These are phyloP conservation scores for Clytia hemisphaerica DNA, from an alignment of 30 jellyfish, hydroid and myxozoan genomes.

Conservation along the genomic window DNA sequence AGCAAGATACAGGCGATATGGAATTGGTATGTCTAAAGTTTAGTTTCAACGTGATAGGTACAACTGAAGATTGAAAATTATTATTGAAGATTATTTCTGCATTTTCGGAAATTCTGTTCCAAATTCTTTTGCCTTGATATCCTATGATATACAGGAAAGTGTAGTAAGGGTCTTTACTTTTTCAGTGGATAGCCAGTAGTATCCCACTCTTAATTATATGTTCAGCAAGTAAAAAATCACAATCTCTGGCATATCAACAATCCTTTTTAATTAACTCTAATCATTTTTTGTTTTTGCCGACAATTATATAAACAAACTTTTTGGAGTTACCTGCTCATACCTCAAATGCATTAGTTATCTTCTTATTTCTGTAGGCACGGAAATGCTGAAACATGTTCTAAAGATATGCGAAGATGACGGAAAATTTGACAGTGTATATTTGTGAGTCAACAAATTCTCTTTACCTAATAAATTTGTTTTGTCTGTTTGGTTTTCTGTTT, in stretches of 20 bases:
- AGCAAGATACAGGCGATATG: constrained; percentile 86
- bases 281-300: too few species aligned
- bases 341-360: background rate
- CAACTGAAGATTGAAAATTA: background rate
- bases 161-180: background rate
- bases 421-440: constrained; percentile 84
- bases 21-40: constrained; percentile 56
- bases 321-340: background rate
- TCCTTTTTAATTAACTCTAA: too few species aligned
- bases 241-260: too few species aligned
- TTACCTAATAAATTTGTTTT: too few species aligned
- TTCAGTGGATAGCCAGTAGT: too few species aligned
- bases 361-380: constrained; percentile 51
- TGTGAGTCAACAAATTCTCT: too few species aligned
- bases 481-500: too few species aligned
- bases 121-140: background rate
- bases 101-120: background rate
- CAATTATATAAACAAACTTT: too few species aligned
- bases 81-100: too few species aligned
- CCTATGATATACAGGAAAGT: background rate
- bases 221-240: too few species aligned
- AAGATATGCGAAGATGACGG: constrained; percentile 87
- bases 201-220: too few species aligned
- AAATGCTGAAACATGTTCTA: constrained; percentile 91
- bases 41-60: background rate